Base-by-base conservation (phyloP, 2,888 invertebrate genomes). In the Erebia palarica region DNA sequence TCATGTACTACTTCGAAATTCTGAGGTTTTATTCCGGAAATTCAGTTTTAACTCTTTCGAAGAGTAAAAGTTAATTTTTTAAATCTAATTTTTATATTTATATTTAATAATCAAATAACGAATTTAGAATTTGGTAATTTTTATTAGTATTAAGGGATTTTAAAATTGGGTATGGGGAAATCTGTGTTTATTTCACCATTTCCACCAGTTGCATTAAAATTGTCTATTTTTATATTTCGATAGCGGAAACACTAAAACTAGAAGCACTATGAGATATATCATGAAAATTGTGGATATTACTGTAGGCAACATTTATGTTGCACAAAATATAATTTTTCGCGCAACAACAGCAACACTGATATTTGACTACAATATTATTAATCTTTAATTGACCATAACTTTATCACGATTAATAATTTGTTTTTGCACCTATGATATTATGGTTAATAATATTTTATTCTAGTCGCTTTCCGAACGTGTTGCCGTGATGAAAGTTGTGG, bases 231-330 rank as follows among this genome's bases (percentile, higher is more conserved):
- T 86, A 75, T 92, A 91, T 73, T 87, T 90, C 3, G 92, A 92
- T 73, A 92, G 75, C 13, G 92, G 91, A 73, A 93, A 92, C 58
- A 91, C 82, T 8, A 92, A 73, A 7, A 91, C 82, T 1, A 91
- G 72, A n/a, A 92, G 76, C 58, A 89, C 84, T 73, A 93, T 82
- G 59, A 93, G 78, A 78, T 92, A 93, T 13, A 91, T 77, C 82
- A 92, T 84, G 73, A 93, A 89, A 27, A 90, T 71, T 0, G 89
- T 86, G 0, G 92, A 86, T 66, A 91, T 72, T 9, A 91, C 75
- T 53, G 84, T 81, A 4, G 85, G 81, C 59, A 91, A 78, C 84
- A 88, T 86, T 79, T 79, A 72, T 68, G 27, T 58, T 47, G 21
- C 49, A 49, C 21, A 21, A 21, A 63, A 47, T 8, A 47, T 10